Conservation (phyloP, 2,797 vertebrate genomes). For the Botia almorhae region DNA sequence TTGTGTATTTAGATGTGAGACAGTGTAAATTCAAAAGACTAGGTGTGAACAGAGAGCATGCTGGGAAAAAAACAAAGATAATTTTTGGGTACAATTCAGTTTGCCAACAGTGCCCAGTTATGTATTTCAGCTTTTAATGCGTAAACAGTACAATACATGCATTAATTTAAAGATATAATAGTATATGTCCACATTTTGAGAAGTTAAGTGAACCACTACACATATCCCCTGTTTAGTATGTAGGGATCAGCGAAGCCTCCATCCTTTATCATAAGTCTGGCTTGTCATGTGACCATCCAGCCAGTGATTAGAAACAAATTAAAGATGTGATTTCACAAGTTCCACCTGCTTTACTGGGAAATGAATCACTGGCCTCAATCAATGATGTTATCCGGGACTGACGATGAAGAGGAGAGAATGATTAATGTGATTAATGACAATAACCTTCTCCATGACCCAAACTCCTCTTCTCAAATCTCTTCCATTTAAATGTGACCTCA, state of each 20-base stretch:
- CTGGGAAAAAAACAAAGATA: background rate
- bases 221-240: no score
- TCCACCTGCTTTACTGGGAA: slow-evolving; percentile 59
- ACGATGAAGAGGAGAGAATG: slow-evolving; percentile 70
- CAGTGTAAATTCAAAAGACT: slow-evolving; percentile 12
- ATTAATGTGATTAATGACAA: slow-evolving; percentile 83
- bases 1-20: slow-evolving; percentile 16
- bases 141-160: no score
- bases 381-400: slow-evolving; percentile 78
- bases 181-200: no score
- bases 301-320: slow-evolving; percentile 69
- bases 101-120: no score
- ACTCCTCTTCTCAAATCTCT: slow-evolving; percentile 77
- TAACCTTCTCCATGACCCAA: slow-evolving; percentile 79
- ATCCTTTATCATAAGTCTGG: slow-evolving; percentile 68
- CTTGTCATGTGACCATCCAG: slow-evolving; percentile 62
- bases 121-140: no score
- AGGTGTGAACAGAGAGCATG: background rate
- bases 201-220: no score
- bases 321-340: slow-evolving; percentile 62
- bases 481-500: slow-evolving; percentile 78
- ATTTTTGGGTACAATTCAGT: background rate
- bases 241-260: slow-evolving; percentile 55
- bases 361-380: slow-evolving; percentile 84
- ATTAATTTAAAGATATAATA: no score